Conservation (phyloP, 2,797 vertebrate genomes). For the Schizothorax lantsangensis region DNA sequence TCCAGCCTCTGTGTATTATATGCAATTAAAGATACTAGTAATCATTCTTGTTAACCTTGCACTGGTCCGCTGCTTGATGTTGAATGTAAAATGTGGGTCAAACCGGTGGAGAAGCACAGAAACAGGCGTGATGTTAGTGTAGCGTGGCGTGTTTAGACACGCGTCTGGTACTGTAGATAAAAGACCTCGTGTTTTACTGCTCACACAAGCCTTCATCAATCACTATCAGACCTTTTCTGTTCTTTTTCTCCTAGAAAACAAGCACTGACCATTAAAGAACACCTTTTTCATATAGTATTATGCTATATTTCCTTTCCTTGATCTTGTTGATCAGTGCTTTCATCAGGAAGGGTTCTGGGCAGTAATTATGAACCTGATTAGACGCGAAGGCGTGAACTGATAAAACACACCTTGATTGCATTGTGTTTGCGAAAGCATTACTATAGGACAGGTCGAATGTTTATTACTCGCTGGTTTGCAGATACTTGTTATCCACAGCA, state of each 20-base stretch:
- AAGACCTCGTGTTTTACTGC: background rate
- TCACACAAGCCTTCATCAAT: background rate
- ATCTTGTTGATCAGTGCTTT: background rate
- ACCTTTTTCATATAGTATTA: background rate
- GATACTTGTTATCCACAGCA: background rate
- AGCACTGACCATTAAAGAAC: background rate
- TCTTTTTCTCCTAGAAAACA: background rate
- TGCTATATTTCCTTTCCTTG: background rate
- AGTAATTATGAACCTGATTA: background rate
- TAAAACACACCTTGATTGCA: background rate
- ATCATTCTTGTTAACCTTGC: background rate
- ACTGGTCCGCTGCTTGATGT: background rate
- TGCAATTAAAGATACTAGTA: background rate
- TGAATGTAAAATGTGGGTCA: background rate
- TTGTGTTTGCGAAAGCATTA: background rate
- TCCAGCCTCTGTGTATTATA: background rate
- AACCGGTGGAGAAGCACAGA: background rate
- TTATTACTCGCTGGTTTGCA: background rate
- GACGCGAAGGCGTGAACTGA: background rate
- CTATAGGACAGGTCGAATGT: background rate
- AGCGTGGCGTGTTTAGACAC: background rate
- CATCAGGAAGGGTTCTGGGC: background rate
- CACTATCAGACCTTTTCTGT: background rate
- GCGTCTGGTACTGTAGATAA: background rate
- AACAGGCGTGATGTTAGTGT: background rate